These are phyloP conservation scores for Leptopterna dolabrata DNA, from an alignment of 2,888 invertebrate species.

Conservation along the genomic window DNA sequence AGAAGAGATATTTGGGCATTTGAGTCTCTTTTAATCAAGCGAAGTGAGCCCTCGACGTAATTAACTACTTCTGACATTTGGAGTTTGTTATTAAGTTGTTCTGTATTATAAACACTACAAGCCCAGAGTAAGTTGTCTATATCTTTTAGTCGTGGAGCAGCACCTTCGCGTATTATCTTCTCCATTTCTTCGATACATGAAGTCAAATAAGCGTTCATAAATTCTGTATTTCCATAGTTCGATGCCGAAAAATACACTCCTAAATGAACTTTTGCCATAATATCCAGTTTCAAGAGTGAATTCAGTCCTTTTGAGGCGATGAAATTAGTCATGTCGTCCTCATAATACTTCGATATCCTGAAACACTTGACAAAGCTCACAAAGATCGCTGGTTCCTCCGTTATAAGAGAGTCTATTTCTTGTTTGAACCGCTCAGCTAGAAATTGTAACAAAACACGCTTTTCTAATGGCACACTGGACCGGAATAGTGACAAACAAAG, in stretches of 20 bases:
- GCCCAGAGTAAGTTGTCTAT: slow-evolving; percentile 34
- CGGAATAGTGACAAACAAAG: slow-evolving; percentile 37
- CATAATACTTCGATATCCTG: slow-evolving; percentile 25
- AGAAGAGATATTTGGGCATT: slow-evolving; percentile 12
- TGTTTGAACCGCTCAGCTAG: neutral
- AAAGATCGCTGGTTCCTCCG: slow-evolving; percentile 21
- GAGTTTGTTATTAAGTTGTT: neutral
- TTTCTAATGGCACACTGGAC: slow-evolving; percentile 4
- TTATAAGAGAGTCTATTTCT: slow-evolving; percentile 1
- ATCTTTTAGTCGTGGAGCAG: slow-evolving; percentile 27
- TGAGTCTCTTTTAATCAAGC: neutral
- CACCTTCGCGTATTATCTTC: neutral
- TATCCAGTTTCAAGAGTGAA: neutral
- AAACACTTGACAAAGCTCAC: slow-evolving; percentile 40
- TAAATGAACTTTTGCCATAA: slow-evolving; percentile 26
- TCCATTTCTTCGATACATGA: neutral
- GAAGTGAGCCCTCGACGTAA: neutral
- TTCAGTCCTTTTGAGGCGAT: slow-evolving; percentile 7
- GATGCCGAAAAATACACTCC: slow-evolving; percentile 21
- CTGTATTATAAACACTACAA: neutral
- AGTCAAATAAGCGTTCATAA: neutral
- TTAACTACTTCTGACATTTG: neutral
- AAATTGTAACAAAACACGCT: neutral
- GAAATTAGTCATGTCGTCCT: neutral
- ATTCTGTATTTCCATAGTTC: neutral